Base-by-base conservation (phyloP, 2,888 invertebrate species). In the Melitaea athalia region DNA sequence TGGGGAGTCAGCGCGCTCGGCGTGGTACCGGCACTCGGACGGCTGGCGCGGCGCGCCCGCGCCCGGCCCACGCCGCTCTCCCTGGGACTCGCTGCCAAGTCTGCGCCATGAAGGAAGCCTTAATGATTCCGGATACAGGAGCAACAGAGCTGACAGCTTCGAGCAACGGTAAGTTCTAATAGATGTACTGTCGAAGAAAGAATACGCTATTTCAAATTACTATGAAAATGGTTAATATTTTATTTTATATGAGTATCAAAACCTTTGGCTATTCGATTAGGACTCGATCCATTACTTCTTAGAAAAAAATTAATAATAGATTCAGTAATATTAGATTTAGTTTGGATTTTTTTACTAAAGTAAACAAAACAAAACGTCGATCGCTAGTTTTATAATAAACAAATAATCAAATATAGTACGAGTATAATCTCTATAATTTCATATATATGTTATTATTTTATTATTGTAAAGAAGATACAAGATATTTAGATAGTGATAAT, bases 21-120 rank as follows among this genome's bases (percentile, higher is more conserved):
- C 97, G 79, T 97, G 97, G 97, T 97, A 97, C 92, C 95, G 97
- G 15, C 97, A 97, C 88, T 97, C 97, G 52, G 97, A 97, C 82
- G 97, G 97, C 59, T 97, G 97, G 97, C 95, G 94, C 68, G 94
- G 94, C 68, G 93, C 93, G 43, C 86, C 87, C 0, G 93, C 92
- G 71, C 92, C 90, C 10, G 91, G 87, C 14, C 96, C 96, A 69
- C 96, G 96, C 78, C 94, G 97, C 75, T 97, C 97, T 6, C 96
- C 97, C 43, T 97, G 97, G 97, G 97, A 97, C 88, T 97, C 97
- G 61, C 91, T 97, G 75, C 97, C 97, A 67, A 97, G 97, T 63
- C 91, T 97, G 73, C 94, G 97, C 49, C 97, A 97, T 82, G 97
- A 97, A 82, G 96, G 96, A 81, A 97, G 97, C 87, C 94, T 97